Evolutionary conservation across 2,888 invertebrate species (phyloP).

Genomic region (Stegophylla sp.): DNA sequence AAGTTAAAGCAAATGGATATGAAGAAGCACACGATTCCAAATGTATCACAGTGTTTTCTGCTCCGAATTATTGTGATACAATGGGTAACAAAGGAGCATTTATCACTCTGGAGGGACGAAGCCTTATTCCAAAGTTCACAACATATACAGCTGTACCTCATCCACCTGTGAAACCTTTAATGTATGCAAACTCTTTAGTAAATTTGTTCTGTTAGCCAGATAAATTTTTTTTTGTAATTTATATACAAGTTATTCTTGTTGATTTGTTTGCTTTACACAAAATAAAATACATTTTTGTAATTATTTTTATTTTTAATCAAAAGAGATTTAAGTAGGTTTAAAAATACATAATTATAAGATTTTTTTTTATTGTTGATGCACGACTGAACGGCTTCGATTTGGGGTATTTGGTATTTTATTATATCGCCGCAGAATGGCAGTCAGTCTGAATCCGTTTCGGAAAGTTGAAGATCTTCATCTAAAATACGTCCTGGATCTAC

Average conservation of each 20-base stretch:
- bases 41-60: slow-evolving; percentile 98
- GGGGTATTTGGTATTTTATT: slow-evolving; percentile 51
- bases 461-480: slow-evolving; percentile 84
- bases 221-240: slow-evolving; percentile 56
- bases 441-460: slow-evolving; percentile 82
- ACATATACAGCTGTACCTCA: slow-evolving; percentile 97
- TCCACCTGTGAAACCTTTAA: slow-evolving; percentile 97
- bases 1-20: slow-evolving; percentile 96
- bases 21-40: slow-evolving; percentile 93
- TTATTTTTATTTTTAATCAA: slow-evolving; percentile 60
- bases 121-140: slow-evolving; percentile 84
- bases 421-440: slow-evolving; percentile 34
- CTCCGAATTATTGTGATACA: slow-evolving; percentile 99
- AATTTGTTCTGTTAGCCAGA: slow-evolving; percentile 72
- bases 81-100: slow-evolving; percentile 99
- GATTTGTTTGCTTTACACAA: slow-evolving; percentile 53
- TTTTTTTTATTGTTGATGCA: slow-evolving; percentile 37
- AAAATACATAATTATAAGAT: slow-evolving; percentile 55
- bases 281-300: slow-evolving; percentile 59
- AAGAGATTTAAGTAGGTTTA: slow-evolving; percentile 58
- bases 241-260: slow-evolving; percentile 57
- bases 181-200: slow-evolving; percentile 87
- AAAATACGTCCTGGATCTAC: slow-evolving; percentile 73
- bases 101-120: slow-evolving; percentile 90
- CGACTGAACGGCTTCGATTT: slow-evolving; percentile 47